These are phyloP conservation scores for Cataglyphis altisquamis DNA, from an alignment of 2,888 invertebrate genomes.

Conservation along the genomic window DNA sequence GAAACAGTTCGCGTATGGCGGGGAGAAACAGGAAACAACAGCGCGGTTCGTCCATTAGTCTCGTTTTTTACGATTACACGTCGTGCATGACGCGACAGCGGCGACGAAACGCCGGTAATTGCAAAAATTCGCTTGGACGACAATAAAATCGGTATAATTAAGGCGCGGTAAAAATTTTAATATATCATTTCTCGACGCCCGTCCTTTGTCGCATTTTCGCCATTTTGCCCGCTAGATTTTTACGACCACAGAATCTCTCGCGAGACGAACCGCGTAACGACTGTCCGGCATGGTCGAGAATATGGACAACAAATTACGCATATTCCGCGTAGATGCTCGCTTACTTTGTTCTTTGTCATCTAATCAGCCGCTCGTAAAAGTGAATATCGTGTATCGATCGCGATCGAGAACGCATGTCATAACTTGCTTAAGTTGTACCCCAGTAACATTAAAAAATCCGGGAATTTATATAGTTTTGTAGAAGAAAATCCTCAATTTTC, in stretches of 20 bases:
- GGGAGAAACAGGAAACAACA: slow-evolving; percentile 57
- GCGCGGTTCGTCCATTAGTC: slow-evolving; percentile 69
- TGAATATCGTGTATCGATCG: slow-evolving; percentile 18
- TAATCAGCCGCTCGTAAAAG: slow-evolving; percentile 43
- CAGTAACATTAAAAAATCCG: slow-evolving; percentile 10
- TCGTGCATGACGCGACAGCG: slow-evolving; percentile 23
- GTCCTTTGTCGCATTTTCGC: slow-evolving; percentile 26
- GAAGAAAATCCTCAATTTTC: not conserved
- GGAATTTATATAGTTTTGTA: not conserved
- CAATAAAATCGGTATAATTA: slow-evolving; percentile 76
- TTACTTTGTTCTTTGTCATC: slow-evolving; percentile 38
- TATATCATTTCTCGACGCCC: slow-evolving; percentile 55
- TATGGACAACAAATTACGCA: slow-evolving; percentile 35
- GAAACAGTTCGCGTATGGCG: not conserved
- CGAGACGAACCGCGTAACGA: slow-evolving; percentile 21
- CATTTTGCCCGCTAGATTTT: slow-evolving; percentile 52
- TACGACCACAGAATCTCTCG: slow-evolving; percentile 23
- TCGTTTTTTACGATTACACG: slow-evolving; percentile 66
- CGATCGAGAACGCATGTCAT: not conserved
- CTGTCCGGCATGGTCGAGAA: not conserved
- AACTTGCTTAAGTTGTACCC: not conserved
- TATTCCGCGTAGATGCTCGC: slow-evolving; percentile 14
- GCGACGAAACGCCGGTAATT: slow-evolving; percentile 66
- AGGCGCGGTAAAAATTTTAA: slow-evolving; percentile 69
- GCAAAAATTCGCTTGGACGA: slow-evolving; percentile 69